Conservation (phyloP, 2,888 invertebrate species). For the Papilio demoleus region DNA sequence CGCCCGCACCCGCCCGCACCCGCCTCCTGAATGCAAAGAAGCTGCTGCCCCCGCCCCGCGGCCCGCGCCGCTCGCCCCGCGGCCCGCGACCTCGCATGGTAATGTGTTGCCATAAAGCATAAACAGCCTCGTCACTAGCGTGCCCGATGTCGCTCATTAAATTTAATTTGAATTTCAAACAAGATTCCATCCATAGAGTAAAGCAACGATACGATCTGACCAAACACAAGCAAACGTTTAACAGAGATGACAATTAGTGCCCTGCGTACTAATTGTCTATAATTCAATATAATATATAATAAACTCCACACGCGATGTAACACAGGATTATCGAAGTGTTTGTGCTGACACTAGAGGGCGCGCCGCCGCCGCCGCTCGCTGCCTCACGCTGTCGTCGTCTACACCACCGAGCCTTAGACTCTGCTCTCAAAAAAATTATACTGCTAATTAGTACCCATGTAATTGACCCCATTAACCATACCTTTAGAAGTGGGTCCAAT, state of each 20-base stretch:
- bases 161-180: slow-evolving; percentile 1
- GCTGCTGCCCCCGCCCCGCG: background rate
- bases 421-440: background rate
- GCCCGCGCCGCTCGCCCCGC: background rate
- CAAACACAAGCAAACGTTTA: background rate
- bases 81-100: background rate
- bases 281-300: too few relatives aligned
- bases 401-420: too few relatives aligned
- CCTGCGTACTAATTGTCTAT: background rate
- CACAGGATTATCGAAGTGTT: background rate
- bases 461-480: background rate
- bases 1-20: background rate
- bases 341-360: background rate
- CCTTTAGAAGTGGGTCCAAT: background rate
- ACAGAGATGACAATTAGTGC: background rate
- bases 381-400: too few relatives aligned
- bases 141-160: background rate
- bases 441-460: background rate
- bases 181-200: background rate
- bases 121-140: background rate
- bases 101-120: background rate
- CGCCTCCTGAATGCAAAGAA: slow-evolving; percentile 1
- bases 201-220: background rate
- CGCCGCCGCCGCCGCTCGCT: background rate
- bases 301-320: background rate